A percentile compares a stretch with the other conserved stretches of the same genome.
Evolutionary conservation across 2,113 vertebrate species (phyloP).

Genomic region (Gymnorhina tibicen): DNA sequence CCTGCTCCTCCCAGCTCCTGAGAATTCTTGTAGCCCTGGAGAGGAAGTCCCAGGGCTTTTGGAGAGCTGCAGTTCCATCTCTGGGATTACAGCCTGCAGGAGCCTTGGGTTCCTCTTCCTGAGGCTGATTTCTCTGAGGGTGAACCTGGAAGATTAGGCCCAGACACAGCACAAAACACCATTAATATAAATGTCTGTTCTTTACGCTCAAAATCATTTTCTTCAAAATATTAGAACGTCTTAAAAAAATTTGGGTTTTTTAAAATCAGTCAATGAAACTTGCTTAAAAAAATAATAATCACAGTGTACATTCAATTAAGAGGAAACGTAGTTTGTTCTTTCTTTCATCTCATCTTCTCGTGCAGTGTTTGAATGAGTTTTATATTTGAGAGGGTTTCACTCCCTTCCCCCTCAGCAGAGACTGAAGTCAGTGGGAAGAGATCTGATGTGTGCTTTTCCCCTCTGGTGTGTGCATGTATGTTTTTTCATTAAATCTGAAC

Average conservation of each 20-base stretch:
- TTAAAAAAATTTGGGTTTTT: accelerated
- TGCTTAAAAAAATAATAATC: not conserved
- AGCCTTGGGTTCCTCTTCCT: not conserved
- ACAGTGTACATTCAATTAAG: not conserved
- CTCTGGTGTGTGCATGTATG: not conserved
- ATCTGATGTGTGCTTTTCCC: not conserved
- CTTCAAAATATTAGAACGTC: not conserved
- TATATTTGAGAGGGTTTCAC: not conserved
- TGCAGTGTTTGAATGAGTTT: not conserved
- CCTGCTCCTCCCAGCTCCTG: not conserved
- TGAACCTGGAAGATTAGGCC: not conserved
- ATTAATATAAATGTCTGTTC: not conserved
- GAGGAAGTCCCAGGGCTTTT: not conserved
- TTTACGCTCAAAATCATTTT: not conserved
- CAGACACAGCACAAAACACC: not conserved
- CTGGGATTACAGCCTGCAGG: accelerated
- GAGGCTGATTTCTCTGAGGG: not conserved
- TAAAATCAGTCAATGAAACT: not conserved
- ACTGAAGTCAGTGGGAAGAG: not conserved
- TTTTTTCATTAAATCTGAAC: constrained; percentile 35
- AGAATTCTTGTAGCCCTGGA: not conserved
- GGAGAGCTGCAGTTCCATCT: not conserved
- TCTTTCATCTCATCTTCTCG: not conserved
- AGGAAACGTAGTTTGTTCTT: not conserved
- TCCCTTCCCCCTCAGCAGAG: not conserved